A percentile compares a stretch with the other conserved stretches of the same genome.
phyloP scores from a whole-genome alignment of 92 coral and sea anemone genomes.

The Epizoanthus rinbou region DNA sequence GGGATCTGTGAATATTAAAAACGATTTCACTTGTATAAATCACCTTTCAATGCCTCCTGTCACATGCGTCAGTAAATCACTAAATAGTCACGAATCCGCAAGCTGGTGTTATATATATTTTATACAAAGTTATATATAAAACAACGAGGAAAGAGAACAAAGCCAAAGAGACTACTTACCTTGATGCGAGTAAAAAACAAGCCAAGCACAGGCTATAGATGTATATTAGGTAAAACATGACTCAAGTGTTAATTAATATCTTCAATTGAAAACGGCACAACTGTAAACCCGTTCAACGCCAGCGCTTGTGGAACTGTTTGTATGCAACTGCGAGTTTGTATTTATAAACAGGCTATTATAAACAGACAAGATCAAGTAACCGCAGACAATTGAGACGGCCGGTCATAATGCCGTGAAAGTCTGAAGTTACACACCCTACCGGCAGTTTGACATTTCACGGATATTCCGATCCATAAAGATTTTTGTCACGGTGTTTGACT shows the following conservation, averaged over 20 bases:
- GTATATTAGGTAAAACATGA: constrained; percentile 10
- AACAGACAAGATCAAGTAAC: constrained; percentile 5
- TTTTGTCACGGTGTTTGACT: constrained; percentile 3
- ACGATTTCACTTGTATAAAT: background rate
- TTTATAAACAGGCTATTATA: constrained; percentile 25
- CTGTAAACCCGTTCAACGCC: constrained; percentile 26
- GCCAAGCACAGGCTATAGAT: constrained; percentile 4
- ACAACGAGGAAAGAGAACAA: background rate
- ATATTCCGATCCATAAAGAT: constrained; percentile 17
- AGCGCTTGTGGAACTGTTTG: constrained; percentile 25
- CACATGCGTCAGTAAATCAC: background rate
- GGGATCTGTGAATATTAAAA: background rate
- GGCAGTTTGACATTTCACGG: background rate
- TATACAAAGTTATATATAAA: background rate
- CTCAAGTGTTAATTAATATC: background rate
- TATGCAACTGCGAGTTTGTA: constrained; percentile 5
- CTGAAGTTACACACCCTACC: constrained; percentile 32
- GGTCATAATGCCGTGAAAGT: constrained; percentile 14
- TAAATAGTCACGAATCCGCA: background rate
- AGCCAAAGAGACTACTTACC: background rate
- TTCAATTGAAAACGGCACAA: background rate
- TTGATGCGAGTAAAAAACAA: background rate
- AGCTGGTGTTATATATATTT: background rate
- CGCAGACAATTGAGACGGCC: constrained; percentile 26
- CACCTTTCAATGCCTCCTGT: background rate